A percentile compares a stretch with the other conserved stretches of the same genome.
phyloP scores from a whole-genome alignment of 2,113 vertebrate species.

The Apteryx mantelli region DNA sequence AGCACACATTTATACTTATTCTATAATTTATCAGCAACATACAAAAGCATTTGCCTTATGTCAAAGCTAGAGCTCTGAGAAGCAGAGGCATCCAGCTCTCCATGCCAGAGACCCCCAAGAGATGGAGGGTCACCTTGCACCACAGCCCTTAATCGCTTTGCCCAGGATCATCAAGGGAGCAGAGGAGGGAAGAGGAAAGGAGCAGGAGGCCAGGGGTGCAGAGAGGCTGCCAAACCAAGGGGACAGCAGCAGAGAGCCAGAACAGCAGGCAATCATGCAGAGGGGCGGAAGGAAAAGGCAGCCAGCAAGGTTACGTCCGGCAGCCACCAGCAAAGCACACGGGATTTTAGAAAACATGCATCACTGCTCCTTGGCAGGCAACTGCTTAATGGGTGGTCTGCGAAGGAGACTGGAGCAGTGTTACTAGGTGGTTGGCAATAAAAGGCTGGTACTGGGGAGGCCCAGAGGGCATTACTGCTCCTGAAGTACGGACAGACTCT shows the following conservation, averaged over 20 bases:
- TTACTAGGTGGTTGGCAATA: neutral
- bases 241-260: neutral
- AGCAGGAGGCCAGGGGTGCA: neutral
- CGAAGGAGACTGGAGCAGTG: neutral
- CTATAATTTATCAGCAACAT: neutral
- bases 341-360: neutral
- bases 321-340: neutral
- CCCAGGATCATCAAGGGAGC: rapidly evolving
- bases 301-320: neutral
- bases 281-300: neutral
- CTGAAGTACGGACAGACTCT: neutral
- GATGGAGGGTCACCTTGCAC: neutral
- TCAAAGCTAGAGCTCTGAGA: neutral
- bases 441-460: neutral
- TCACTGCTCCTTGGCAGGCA: neutral
- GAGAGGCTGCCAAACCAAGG: neutral
- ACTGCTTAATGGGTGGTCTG: slow-evolving; percentile 61
- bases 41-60: rapidly evolving
- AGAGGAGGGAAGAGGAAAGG: neutral
- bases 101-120: neutral
- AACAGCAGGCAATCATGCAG: neutral
- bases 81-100: neutral
- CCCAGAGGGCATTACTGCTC: neutral
- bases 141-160: neutral
- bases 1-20: neutral